Evolutionary conservation across 2,113 vertebrate genomes (phyloP), one percentile per base, ranked within the genome.

Genomic region (Emydocephalus ijimae): DNA sequence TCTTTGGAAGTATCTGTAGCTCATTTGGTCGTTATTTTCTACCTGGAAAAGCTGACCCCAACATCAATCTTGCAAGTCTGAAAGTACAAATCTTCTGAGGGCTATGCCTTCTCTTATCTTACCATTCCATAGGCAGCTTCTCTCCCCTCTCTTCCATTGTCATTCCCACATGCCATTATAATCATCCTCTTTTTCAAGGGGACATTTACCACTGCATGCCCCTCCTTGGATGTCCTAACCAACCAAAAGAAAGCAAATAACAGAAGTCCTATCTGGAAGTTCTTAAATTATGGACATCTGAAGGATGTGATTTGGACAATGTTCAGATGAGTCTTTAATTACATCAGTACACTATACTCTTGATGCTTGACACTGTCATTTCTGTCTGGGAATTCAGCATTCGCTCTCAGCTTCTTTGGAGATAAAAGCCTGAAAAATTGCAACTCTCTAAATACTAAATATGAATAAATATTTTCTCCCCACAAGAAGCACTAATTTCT

Each of bases 191-290:
- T 74, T 74, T 15, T 39, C n/a, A 74, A 74, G n/a, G 64, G 5
- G n/a, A 18, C n/a, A 39, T 74, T 74, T 74, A 18, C 69, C 14
- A 74, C 15, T 74, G 14, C n/a, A 18, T 34, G n/a, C 64, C 14
- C 14, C 14, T 74, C n/a, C 14, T 15, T 74, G 69, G 69, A 39
- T n/a, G 14, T 34, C n/a, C 14, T 74, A 34, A 74, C n/a, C n/a
- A 29, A 29, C 61, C 61, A 74, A 34, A 74, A 74, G 64, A 74
- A 91, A 10, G 10, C 43, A 57, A 23, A 45, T 89, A 93, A 90
- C 87, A 92, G 89, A 56, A 94, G 92, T 64, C 89, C 91, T 90
- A 92, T 34, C 9, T 91, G 90, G 34, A 94, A 95, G 90, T 26
- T 92, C 85, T 15, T 93, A 90, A 93, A 64, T 89, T 34, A 29